phyloP scores from a whole-genome alignment of 53 echinoderm and acorn worm genomes.

The Holothuria scabra region DNA sequence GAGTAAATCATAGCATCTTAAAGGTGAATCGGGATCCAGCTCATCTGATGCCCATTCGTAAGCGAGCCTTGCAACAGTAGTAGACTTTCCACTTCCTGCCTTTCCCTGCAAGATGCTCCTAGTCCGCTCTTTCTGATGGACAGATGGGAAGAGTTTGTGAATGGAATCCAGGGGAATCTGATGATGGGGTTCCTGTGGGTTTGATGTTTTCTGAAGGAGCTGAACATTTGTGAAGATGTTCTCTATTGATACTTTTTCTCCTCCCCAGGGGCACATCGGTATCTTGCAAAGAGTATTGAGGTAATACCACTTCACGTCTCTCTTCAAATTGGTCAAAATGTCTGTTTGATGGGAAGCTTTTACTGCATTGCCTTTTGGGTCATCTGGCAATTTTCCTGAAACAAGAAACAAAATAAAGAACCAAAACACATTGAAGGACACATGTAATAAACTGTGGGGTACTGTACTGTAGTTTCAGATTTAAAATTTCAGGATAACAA shows the following conservation, averaged over 20 bases:
- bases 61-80: conserved; percentile 30
- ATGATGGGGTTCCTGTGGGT: neutral
- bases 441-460: too few relatives aligned
- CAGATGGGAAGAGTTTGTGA: conserved; percentile 29
- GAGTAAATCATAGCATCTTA: conserved; percentile 10
- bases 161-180: conserved; percentile 26
- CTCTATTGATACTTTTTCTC: conserved; percentile 16
- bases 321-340: conserved; percentile 6
- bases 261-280: conserved; percentile 26
- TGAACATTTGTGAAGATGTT: conserved; percentile 39
- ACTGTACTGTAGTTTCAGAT: too few relatives aligned
- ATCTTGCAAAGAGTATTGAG: conserved; percentile 38
- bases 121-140: neutral
- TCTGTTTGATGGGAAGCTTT: too few relatives aligned
- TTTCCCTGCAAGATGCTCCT: conserved; percentile 32
- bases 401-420: neutral
- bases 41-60: conserved; percentile 9
- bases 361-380: neutral
- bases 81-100: conserved; percentile 45
- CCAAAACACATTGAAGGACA: too few relatives aligned
- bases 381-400: conserved; percentile 1
- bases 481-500: too few relatives aligned
- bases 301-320: conserved; percentile 41
- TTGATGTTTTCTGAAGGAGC: neutral
- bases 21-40: neutral